Conservation (phyloP, 2,888 invertebrate genomes). For the Mesoligia furuncula region DNA sequence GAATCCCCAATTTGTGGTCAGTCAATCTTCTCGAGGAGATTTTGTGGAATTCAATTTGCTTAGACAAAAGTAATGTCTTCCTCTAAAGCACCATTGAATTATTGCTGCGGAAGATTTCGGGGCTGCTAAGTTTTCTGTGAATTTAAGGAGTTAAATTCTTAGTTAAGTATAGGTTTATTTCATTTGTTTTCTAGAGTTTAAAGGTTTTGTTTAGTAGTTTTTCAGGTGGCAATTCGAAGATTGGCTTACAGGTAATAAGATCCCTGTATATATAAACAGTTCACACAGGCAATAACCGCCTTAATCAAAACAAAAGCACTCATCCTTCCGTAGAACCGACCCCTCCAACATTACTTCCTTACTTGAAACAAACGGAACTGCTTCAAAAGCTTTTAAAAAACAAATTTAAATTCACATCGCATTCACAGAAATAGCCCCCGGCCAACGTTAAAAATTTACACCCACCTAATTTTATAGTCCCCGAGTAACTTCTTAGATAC, state of each 20-base stretch:
- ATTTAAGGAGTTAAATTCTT: slow-evolving; percentile 31
- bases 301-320: slow-evolving; percentile 47
- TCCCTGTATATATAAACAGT: not conserved
- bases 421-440: slow-evolving; percentile 70
- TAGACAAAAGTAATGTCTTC: slow-evolving; percentile 84
- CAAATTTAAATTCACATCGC: slow-evolving; percentile 76
- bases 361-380: slow-evolving; percentile 65
- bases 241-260: not conserved
- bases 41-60: slow-evolving; percentile 88
- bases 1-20: slow-evolving; percentile 89
- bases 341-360: slow-evolving; percentile 58
- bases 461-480: slow-evolving; percentile 80
- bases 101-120: slow-evolving; percentile 69
- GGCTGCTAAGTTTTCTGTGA: slow-evolving; percentile 27
- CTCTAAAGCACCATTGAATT: slow-evolving; percentile 74
- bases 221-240: not conserved
- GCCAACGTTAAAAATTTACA: slow-evolving; percentile 77
- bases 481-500: slow-evolving; percentile 74
- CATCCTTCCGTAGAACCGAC: slow-evolving; percentile 19
- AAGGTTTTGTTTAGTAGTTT: not conserved
- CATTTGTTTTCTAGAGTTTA: not conserved
- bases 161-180: slow-evolving; percentile 10
- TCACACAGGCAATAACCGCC: slow-evolving; percentile 11
- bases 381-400: slow-evolving; percentile 71
- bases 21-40: slow-evolving; percentile 84